Evolutionary conservation across 2,888 invertebrate genomes (phyloP).

Genomic region (Aethes cnicana): DNA sequence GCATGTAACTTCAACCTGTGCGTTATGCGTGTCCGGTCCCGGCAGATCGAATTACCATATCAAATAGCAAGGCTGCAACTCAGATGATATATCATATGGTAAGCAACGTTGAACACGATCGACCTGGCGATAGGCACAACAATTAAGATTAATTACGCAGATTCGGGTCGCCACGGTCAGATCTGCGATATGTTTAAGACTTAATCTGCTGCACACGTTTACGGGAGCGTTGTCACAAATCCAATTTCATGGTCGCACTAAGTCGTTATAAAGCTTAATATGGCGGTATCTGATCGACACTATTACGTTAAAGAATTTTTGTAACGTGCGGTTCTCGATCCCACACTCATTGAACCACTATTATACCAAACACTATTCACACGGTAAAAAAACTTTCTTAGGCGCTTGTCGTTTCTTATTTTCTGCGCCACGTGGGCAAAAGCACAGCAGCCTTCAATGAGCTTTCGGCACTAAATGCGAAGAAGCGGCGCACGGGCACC

Average conservation of each 20-base stretch:
- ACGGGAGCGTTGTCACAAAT: slow-evolving; percentile 26
- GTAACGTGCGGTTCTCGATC: too few relatives aligned
- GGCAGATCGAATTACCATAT: slow-evolving; percentile 68
- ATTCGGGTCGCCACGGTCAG: slow-evolving; percentile 46
- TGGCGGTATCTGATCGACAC: slow-evolving; percentile 18
- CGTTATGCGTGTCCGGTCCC: slow-evolving; percentile 63
- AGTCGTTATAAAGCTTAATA: slow-evolving; percentile 18
- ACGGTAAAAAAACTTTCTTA: neutral
- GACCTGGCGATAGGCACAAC: slow-evolving; percentile 45
- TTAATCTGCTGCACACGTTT: slow-evolving; percentile 49
- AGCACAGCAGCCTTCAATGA: slow-evolving; percentile 38
- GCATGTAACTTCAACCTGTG: slow-evolving; percentile 60
- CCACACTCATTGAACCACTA: too few relatives aligned
- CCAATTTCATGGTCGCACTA: slow-evolving; percentile 27
- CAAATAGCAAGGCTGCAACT: slow-evolving; percentile 65
- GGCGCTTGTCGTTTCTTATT: slow-evolving; percentile 9
- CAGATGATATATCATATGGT: slow-evolving; percentile 75
- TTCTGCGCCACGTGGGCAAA: slow-evolving; percentile 13
- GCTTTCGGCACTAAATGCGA: slow-evolving; percentile 43
- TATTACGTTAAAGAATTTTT: neutral
- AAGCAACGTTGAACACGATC: slow-evolving; percentile 70
- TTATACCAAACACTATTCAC: neutral
- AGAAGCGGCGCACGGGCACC: slow-evolving; percentile 48
- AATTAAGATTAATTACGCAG: slow-evolving; percentile 47
- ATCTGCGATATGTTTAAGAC: slow-evolving; percentile 51